Evolutionary conservation across 2,797 vertebrate species (phyloP), one percentile per base, ranked within the genome.

Genomic region (Microctenopoma lineatum): DNA sequence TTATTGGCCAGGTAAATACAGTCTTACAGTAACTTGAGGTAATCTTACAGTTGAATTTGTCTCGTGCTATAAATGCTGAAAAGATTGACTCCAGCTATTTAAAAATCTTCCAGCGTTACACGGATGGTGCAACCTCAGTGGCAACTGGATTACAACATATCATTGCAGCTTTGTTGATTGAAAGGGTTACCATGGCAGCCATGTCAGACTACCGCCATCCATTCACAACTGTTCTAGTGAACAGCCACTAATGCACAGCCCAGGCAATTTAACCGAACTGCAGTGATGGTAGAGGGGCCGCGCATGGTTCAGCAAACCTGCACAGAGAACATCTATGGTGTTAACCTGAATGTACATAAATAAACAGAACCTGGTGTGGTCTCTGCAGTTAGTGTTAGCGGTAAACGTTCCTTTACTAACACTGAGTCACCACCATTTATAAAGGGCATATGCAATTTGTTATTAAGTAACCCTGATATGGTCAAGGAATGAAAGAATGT

Each of bases 141-240:
- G 55, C 55, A 77, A 57, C 56, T 54, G 73, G 63, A 81, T 79
- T 73, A 76, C 70, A 63, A 72, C 54, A 73, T 64, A 50, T 66
- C 79, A 73, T 60, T 80, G 73, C 72, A 61, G 62, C 63, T 71
- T 62, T 76, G 59, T 73, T 68, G 59, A 59, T 61, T 83, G 63
- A 62, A 70, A 76, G 48, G 42, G 62, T 66, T 68, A 46, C 73
- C 64, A 73, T 62, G 46, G 71, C 60, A 69, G 77, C 69, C 57
- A 56, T 64, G 71, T 69, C 53, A 36, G 46, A 62, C 38, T 46
- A 16, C 32, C 59, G 71, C 45, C 75, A 64, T 73, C 62, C 81
- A 77, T 73, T 83, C 65, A 62, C 51, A 52, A 57, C 48, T 41
- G 34, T 55, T 52, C 38, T 29, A 38, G 70, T 73, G 67, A 68